Evolutionary conservation across 1,140 invertebrate species (phyloP).

Genomic region (Marisa cornuarietis): DNA sequence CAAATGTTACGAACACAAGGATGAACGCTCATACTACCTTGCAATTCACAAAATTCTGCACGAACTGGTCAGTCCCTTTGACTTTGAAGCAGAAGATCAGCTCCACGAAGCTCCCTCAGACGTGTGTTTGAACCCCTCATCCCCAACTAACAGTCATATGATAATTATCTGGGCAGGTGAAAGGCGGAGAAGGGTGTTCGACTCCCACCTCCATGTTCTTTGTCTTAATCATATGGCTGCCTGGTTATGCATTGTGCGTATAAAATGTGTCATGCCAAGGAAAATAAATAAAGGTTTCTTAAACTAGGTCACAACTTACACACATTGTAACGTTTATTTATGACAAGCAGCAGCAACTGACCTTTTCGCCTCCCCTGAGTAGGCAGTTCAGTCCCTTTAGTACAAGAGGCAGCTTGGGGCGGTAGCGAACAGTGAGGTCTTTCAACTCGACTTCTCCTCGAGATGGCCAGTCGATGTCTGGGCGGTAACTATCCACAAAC

Average conservation of each 20-base stretch:
- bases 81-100: not conserved
- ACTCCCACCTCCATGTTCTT: conserved; percentile 61
- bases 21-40: too few relatives aligned
- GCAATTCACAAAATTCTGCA: not conserved
- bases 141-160: not conserved
- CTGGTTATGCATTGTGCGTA: too few relatives aligned
- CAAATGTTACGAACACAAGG: too few relatives aligned
- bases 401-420: conserved; percentile 56
- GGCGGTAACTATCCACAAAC: too few relatives aligned
- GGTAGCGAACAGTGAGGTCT: conserved; percentile 69
- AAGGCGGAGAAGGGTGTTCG: not conserved
- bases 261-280: too few relatives aligned
- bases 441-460: conserved; percentile 80
- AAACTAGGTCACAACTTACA: too few relatives aligned
- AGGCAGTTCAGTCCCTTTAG: conserved; percentile 52
- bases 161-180: not conserved
- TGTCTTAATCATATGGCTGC: not conserved
- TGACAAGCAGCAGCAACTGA: conserved; percentile 12
- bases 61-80: not conserved
- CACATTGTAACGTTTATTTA: too few relatives aligned
- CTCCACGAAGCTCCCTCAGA: not conserved
- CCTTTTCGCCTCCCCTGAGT: conserved; percentile 67
- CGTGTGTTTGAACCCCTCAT: not conserved
- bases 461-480: conserved; percentile 73
- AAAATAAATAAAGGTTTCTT: too few relatives aligned